Evolutionary conservation across 2,797 vertebrate genomes (phyloP).

Genomic region (Steatocranus sp.): DNA sequence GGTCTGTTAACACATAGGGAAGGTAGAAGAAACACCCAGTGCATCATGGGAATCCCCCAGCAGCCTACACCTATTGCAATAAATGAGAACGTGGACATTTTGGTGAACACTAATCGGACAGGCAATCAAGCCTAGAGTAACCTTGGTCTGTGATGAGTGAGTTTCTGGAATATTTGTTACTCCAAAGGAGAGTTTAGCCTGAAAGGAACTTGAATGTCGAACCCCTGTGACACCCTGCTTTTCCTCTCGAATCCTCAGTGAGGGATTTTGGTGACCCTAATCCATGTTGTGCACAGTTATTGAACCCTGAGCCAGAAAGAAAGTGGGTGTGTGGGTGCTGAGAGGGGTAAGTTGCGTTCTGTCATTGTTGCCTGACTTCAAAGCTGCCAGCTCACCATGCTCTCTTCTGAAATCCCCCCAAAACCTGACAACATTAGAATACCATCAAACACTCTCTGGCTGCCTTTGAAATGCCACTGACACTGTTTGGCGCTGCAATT

Average conservation of each 20-base stretch:
- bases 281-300: slow-evolving; percentile 55
- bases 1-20: not conserved
- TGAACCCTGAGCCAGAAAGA: slow-evolving; percentile 40
- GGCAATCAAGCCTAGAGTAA: not conserved
- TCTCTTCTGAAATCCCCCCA: slow-evolving; percentile 46
- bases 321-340: slow-evolving; percentile 20
- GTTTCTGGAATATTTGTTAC: not conserved
- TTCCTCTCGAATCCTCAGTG: slow-evolving; percentile 24
- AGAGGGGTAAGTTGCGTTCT: slow-evolving; percentile 41
- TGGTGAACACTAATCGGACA: not conserved
- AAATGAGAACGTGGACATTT: not conserved
- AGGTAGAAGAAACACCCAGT: not conserved
- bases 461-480: slow-evolving; percentile 74
- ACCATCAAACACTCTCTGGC: slow-evolving; percentile 70
- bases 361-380: slow-evolving; percentile 75
- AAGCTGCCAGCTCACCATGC: slow-evolving; percentile 59
- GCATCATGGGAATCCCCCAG: not conserved
- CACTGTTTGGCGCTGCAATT: slow-evolving; percentile 72
- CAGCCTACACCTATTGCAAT: not conserved
- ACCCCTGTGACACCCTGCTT: not conserved
- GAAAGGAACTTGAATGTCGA: slow-evolving; percentile 31
- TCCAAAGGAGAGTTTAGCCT: not conserved
- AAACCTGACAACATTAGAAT: slow-evolving; percentile 76
- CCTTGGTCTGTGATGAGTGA: not conserved
- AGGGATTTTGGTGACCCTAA: slow-evolving; percentile 50